These are phyloP conservation scores for Coremacera marginata DNA, from an alignment of 2,888 invertebrate species.

Conservation along the genomic window DNA sequence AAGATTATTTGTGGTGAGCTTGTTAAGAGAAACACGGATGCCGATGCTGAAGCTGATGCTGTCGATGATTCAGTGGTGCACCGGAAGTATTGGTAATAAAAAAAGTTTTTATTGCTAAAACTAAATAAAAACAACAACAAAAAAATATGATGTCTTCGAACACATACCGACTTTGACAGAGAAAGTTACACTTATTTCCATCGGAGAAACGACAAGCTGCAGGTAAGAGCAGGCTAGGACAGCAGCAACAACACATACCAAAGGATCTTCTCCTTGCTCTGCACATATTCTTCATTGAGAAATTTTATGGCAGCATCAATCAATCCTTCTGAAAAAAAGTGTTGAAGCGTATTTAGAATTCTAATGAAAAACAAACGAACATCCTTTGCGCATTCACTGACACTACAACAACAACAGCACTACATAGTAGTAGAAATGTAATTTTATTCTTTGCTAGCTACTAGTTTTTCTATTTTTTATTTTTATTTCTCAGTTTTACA, in stretches of 20 bases:
- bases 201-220: not conserved
- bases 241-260: not conserved
- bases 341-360: constrained; percentile 26
- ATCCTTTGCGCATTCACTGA: not conserved
- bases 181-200: not conserved
- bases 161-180: no score
- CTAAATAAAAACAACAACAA: not conserved
- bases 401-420: not conserved
- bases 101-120: not conserved
- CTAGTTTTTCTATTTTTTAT: not conserved
- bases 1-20: constrained; percentile 39
- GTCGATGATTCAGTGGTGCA: not conserved
- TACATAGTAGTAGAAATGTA: not conserved
- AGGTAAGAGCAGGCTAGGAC: not conserved
- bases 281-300: not conserved
- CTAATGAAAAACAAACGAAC: constrained; percentile 25
- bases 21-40: not conserved
- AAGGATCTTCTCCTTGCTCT: not conserved
- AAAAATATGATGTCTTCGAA: no score
- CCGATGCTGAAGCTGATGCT: not conserved
- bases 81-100: constrained; percentile 22
- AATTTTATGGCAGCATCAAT: constrained; percentile 21
- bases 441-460: not conserved
- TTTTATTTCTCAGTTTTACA: not conserved
- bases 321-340: constrained; percentile 21